Percentiles rank a stretch among this genome's conserved stretches.
Conservation (phyloP, 2,888 invertebrate genomes). For the Idaea dimidiata region DNA sequence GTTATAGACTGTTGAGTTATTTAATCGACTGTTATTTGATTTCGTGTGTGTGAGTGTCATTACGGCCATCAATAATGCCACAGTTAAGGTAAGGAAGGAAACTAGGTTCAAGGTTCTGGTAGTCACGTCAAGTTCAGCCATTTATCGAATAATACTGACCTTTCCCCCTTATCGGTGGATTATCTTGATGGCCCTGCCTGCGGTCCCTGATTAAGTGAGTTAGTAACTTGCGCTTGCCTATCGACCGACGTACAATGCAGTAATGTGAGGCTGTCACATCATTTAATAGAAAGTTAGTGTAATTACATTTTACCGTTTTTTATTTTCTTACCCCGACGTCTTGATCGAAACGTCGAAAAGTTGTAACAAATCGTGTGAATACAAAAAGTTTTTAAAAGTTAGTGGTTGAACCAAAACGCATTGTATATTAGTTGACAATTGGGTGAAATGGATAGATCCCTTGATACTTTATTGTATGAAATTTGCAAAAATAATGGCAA, state of each 20-base stretch:
- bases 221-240: background rate
- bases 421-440: too few relatives aligned
- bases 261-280: background rate
- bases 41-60: background rate
- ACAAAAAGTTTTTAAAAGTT: too few relatives aligned
- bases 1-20: too few relatives aligned
- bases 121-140: background rate
- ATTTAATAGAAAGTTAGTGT: background rate
- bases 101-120: background rate
- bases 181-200: background rate
- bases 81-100: background rate
- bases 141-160: background rate
- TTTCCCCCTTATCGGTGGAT: background rate
- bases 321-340: too few relatives aligned
- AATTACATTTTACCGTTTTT: too few relatives aligned
- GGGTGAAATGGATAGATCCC: too few relatives aligned
- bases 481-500: too few relatives aligned
- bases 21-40: too few relatives aligned
- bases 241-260: background rate
- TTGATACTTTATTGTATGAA: too few relatives aligned
- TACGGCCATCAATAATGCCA: background rate
- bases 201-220: background rate
- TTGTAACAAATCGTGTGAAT: too few relatives aligned
- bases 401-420: too few relatives aligned
- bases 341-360: too few relatives aligned